Evolutionary conservation across 2,888 invertebrate genomes (phyloP), one percentile per base, ranked within the genome.

Genomic region (Agrotis puta): DNA sequence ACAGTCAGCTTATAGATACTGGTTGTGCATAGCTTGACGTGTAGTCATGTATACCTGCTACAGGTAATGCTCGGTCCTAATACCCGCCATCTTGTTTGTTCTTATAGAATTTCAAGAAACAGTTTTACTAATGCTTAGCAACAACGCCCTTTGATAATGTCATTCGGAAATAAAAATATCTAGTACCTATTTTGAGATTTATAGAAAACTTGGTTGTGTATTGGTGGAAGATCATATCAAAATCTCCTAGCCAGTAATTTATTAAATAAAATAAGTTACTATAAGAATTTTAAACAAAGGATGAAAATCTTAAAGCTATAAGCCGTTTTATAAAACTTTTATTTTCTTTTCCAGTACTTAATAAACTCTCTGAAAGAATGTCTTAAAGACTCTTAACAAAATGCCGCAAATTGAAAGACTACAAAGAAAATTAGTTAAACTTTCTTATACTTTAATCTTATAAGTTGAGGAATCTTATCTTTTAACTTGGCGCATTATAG

Each of bases 321-420:
- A 27, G 47, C 47, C 18, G 0, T 45, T 45, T 24, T 24, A 39
- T n/a, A 9, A 11, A 11, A 27, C 1, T 53, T 58, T 56, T 56
- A 18, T 61, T 56, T 56, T 39, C 22, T 33, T 59, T 16, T 43
- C 48, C 7, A 20, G 6, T 48, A 20, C 54, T 59, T 74, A 74
- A 77, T 51, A 63, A 77, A 65, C 39, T 58, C 22, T 54, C 24
- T 63, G 39, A 53, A 43, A 68, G 47, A 62, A 74, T 43, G 16
- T 73, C 53, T 48, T 39, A 16, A 27, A 48, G 45, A 59, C 62
- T 63, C 48, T 70, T 77, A 65, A 45, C 53, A 70, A 71, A 77
- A 64, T 64, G 39, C 65, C 20, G 50, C 53, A 64, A 78, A 67
- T 67, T 64, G 56, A 64, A 67, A 78, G 56, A 56, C 51, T 53